Evolutionary conservation across 2,797 vertebrate species (phyloP).

Genomic region (Tangara arthus): DNA sequence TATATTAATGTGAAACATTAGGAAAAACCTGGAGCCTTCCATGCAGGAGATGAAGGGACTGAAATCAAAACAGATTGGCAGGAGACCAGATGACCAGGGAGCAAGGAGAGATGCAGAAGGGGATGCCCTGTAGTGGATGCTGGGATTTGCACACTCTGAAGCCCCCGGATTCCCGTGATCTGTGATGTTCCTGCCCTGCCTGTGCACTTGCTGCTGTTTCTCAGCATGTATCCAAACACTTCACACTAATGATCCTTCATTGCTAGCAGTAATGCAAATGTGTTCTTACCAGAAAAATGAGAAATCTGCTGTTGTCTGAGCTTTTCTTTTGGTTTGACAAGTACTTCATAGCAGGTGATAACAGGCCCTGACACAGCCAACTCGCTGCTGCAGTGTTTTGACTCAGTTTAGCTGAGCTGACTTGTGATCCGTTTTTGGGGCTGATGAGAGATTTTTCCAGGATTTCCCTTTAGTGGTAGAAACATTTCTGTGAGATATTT

Average conservation of each 20-base stretch:
- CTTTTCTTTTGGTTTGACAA: conserved; percentile 42
- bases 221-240: not conserved
- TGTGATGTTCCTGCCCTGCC: not conserved
- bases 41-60: not conserved
- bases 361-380: conserved; percentile 10
- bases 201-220: not conserved
- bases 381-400: not conserved
- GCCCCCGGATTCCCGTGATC: not conserved
- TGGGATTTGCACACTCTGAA: not conserved
- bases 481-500: not conserved
- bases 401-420: conserved; percentile 1
- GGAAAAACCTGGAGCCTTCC: not conserved
- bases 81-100: not conserved
- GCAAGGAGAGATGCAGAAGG: not conserved
- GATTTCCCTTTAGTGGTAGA: not conserved
- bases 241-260: not conserved
- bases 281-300: not conserved
- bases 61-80: not conserved
- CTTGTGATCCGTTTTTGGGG: not conserved
- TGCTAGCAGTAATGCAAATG: conserved; percentile 4
- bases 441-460: not conserved
- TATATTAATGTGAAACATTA: not conserved
- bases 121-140: not conserved
- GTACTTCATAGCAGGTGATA: not conserved
- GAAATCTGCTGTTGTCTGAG: conserved; percentile 15